Conservation (phyloP, 2,888 invertebrate species). For the Chouioia cunea region DNA sequence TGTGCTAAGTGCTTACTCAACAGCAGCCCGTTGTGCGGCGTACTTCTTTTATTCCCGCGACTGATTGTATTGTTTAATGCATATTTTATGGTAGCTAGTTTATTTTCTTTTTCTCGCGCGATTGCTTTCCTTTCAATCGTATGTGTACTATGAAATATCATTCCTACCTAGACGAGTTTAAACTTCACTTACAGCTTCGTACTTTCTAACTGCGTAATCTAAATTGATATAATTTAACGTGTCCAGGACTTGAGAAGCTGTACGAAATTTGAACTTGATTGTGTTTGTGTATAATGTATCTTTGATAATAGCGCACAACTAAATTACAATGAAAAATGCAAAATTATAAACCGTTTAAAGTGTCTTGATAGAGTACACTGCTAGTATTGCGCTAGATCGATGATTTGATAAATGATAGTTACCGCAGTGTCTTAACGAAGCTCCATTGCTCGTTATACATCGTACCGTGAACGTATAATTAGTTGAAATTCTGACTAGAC, state of each 20-base stretch:
- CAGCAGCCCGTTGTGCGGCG: background rate
- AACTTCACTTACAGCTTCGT: too few relatives aligned
- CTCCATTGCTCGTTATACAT: slow-evolving; percentile 34
- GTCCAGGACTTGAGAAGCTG: too few relatives aligned
- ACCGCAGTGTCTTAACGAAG: slow-evolving; percentile 20
- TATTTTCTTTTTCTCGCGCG: slow-evolving; percentile 10
- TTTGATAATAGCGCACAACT: too few relatives aligned
- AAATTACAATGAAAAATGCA: too few relatives aligned
- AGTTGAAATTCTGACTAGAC: slow-evolving; percentile 25
- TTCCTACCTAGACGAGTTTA: slow-evolving; percentile 12
- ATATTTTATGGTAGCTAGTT: slow-evolving; percentile 41
- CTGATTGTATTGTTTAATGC: slow-evolving; percentile 41
- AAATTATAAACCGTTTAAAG: too few relatives aligned
- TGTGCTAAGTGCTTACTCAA: slow-evolving; percentile 38
- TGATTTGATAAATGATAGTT: background rate
- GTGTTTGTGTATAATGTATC: too few relatives aligned
- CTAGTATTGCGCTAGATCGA: too few relatives aligned
- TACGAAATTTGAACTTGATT: too few relatives aligned
- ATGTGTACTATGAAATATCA: slow-evolving; percentile 16
- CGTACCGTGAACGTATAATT: slow-evolving; percentile 39
- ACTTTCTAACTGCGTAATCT: too few relatives aligned
- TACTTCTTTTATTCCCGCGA: slow-evolving; percentile 30
- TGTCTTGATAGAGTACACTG: too few relatives aligned
- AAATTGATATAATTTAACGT: too few relatives aligned
- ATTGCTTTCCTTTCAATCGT: background rate